phyloP scores from a whole-genome alignment of 2,888 invertebrate genomes.

The Eulithis testata region DNA sequence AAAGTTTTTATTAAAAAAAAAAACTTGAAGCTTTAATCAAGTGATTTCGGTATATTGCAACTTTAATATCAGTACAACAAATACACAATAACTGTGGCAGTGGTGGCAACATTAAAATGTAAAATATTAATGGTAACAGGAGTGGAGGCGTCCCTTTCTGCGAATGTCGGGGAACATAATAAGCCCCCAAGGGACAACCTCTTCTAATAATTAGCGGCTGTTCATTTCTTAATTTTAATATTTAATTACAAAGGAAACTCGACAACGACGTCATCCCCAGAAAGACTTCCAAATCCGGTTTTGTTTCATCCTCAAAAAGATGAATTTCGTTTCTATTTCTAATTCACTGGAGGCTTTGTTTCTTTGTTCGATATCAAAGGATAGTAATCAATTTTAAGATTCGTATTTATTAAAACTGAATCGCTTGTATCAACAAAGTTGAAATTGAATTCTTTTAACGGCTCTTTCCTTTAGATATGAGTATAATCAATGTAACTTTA shows the following conservation, averaged over 20 bases:
- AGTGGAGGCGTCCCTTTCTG: slow-evolving; percentile 73
- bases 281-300: slow-evolving; percentile 73
- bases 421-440: slow-evolving; percentile 39
- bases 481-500: slow-evolving; percentile 69
- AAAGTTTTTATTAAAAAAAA: too few species aligned
- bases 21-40: too few species aligned
- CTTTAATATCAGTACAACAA: neutral
- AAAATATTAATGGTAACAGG: slow-evolving; percentile 79
- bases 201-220: slow-evolving; percentile 85
- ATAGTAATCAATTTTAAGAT: slow-evolving; percentile 48
- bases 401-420: slow-evolving; percentile 29
- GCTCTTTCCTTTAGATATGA: slow-evolving; percentile 37
- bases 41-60: too few species aligned
- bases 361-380: slow-evolving; percentile 72
- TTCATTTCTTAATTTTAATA: slow-evolving; percentile 86
- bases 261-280: slow-evolving; percentile 83
- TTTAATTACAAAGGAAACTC: slow-evolving; percentile 86
- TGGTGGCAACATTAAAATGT: slow-evolving; percentile 68
- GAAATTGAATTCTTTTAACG: slow-evolving; percentile 31
- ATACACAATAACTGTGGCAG: slow-evolving; percentile 39
- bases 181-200: slow-evolving; percentile 84
- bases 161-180: slow-evolving; percentile 77
- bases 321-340: slow-evolving; percentile 73
- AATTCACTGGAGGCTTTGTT: slow-evolving; percentile 70
- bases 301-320: slow-evolving; percentile 82